These are phyloP conservation scores for Papilio dardanus DNA, from an alignment of 1,140 invertebrate species.

Conservation along the genomic window DNA sequence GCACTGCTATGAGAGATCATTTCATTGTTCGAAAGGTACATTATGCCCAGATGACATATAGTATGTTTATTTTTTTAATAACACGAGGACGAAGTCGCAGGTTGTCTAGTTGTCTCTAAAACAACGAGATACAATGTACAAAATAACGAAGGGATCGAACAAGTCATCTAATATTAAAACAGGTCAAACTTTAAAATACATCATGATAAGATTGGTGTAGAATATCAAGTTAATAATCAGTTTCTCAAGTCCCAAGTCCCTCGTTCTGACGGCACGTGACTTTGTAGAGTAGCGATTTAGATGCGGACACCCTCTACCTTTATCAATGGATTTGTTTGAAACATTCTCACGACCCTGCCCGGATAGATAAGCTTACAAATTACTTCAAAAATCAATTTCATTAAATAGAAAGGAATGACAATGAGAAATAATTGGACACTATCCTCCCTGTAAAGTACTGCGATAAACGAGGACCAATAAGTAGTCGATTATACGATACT, in stretches of 20 bases:
- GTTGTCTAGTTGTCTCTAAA: no score
- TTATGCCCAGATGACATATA: no score
- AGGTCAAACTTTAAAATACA: conserved; percentile 4
- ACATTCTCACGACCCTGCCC: conserved; percentile 5
- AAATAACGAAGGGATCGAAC: background rate
- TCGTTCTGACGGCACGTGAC: conserved; percentile 27
- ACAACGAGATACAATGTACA: background rate
- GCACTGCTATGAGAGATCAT: no score
- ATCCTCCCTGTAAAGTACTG: no score
- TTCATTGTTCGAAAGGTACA: no score
- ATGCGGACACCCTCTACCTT: conserved; percentile 28
- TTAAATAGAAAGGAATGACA: background rate
- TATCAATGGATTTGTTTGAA: conserved; percentile 27
- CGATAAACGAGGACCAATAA: no score
- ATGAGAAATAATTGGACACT: no score
- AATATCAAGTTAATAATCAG: conserved; percentile 34
- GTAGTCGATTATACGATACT: no score
- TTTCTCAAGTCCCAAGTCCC: conserved; percentile 29
- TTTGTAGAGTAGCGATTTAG: conserved; percentile 27
- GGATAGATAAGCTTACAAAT: conserved; percentile 20
- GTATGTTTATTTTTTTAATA: no score
- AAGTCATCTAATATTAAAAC: background rate
- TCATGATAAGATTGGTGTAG: conserved; percentile 25
- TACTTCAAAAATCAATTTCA: conserved; percentile 8
- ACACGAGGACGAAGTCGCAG: no score